phyloP scores from a whole-genome alignment of 2,888 invertebrate species.

The Tenthredo mesomela region DNA sequence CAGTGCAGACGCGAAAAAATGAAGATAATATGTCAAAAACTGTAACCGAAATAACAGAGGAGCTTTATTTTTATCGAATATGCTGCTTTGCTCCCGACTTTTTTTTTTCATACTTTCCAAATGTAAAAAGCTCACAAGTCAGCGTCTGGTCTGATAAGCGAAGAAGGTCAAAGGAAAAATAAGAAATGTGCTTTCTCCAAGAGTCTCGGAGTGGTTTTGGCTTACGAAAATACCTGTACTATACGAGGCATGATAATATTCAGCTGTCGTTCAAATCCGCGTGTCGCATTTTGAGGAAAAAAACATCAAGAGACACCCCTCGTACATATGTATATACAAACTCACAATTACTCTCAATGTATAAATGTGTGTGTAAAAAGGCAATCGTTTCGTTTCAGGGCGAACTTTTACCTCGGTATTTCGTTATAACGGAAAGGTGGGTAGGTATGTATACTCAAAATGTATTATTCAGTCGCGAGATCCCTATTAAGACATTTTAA shows the following conservation, averaged over 20 bases:
- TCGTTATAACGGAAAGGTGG: not conserved
- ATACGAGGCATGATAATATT: not conserved
- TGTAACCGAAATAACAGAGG: not conserved
- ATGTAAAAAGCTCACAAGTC: not conserved
- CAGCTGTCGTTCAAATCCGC: not conserved
- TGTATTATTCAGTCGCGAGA: slow-evolving; percentile 32
- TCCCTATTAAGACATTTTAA: slow-evolving; percentile 39
- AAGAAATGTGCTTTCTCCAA: slow-evolving; percentile 4
- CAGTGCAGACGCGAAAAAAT: not conserved
- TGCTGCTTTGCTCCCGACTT: not conserved
- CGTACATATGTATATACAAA: not conserved
- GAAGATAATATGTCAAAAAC: not conserved
- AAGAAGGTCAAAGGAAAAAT: not conserved
- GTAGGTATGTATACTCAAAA: not conserved
- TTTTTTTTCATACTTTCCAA: not conserved
- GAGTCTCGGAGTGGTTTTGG: not conserved
- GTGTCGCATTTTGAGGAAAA: not conserved
- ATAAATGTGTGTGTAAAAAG: not conserved
- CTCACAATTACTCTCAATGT: not conserved
- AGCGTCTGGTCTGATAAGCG: not conserved
- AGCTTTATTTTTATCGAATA: not conserved
- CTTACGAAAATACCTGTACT: not conserved
- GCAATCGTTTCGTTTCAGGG: not conserved
- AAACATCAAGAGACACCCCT: not conserved
- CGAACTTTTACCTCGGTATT: slow-evolving; percentile 13